A percentile compares a stretch with the other conserved stretches of the same genome.
These are phyloP conservation scores for Leptodactylus fuscus DNA, from an alignment of 2,113 vertebrate species.

Conservation along the genomic window DNA sequence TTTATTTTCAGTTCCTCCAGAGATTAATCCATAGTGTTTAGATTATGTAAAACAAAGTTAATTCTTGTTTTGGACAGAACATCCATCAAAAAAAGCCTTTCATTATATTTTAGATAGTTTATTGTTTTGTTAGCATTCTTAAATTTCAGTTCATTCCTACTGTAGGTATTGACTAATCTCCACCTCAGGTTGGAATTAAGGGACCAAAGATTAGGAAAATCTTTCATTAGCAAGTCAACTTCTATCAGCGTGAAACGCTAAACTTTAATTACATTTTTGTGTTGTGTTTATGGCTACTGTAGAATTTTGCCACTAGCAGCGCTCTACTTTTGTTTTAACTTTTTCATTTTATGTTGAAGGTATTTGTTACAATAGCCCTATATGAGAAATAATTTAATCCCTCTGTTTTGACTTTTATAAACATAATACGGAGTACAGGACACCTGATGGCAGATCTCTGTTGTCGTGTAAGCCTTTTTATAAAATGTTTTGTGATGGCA, in stretches of 20 bases:
- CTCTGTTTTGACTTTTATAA: neutral
- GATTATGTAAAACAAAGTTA: too few relatives aligned
- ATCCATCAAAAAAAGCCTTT: too few relatives aligned
- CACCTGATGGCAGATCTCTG: neutral
- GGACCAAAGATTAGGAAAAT: constrained; percentile 5
- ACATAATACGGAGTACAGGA: neutral
- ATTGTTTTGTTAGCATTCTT: neutral
- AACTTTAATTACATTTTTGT: constrained; percentile 33
- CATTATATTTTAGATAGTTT: too few relatives aligned
- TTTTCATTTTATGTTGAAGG: neutral
- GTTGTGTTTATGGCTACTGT: neutral
- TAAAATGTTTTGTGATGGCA: neutral
- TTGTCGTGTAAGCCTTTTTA: neutral
- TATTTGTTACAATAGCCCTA: neutral
- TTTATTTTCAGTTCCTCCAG: neutral
- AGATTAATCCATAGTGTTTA: too few relatives aligned
- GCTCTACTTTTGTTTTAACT: neutral
- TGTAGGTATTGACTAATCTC: constrained; percentile 9
- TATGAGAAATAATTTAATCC: neutral
- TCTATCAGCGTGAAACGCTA: constrained; percentile 10
- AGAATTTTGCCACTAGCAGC: neutral
- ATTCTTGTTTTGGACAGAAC: neutral
- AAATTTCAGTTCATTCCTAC: neutral
- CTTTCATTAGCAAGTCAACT: constrained; percentile 5
- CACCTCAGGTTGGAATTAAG: constrained; percentile 1